Evolutionary conservation across 2,113 vertebrate genomes (phyloP), one percentile per base, ranked within the genome.

Genomic region (Shinisaurus crocodilurus): DNA sequence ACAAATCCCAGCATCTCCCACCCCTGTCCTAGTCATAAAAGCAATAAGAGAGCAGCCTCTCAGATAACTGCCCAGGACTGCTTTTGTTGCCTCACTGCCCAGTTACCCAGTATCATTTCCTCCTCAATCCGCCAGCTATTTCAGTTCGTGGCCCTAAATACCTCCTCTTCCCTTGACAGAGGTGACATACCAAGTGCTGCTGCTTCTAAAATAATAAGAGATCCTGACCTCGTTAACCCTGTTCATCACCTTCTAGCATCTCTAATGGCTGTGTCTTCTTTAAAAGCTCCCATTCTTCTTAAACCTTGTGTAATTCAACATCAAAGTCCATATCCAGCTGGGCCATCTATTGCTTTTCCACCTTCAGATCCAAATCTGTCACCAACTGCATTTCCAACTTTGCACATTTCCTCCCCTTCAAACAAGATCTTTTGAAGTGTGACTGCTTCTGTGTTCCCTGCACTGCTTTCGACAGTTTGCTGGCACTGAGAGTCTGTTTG

Each of bases 241-340:
- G 88, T 45, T 32, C 85, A 69, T 82, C 82, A 79, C 48, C 82
- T 13, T 76, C 86, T 69, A 12, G 83, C 91, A 94, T 94, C 88
- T 86, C 91, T 88, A 91, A 76, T 10, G 77, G 83, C 83, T 27
- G 81, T 45, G 86, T 80, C 90, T 93, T 93, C 34, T 67, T 92
- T 80, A 82, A 95, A 93, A 90, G 80, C 89, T 57, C 50, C 85
- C 91, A 87, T 92, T 93, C 90, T 87, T 92, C 95, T 94, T 94
- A 91, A 95, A 86, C 40, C 43, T 89, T 32, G 18, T 90, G 72
- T 85, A 94, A 95, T 94, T 92, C 92, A 93, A 34, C 90, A 93
- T 95, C 93, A 94, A 95, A 95, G 89, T 86, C 90, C 85, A 88
- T 75, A 92, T 93, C 94, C 93, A 95, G 93, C 94, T 94, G 94